Conservation (phyloP, 2,888 invertebrate species). For the Trissolcus japonicus region DNA sequence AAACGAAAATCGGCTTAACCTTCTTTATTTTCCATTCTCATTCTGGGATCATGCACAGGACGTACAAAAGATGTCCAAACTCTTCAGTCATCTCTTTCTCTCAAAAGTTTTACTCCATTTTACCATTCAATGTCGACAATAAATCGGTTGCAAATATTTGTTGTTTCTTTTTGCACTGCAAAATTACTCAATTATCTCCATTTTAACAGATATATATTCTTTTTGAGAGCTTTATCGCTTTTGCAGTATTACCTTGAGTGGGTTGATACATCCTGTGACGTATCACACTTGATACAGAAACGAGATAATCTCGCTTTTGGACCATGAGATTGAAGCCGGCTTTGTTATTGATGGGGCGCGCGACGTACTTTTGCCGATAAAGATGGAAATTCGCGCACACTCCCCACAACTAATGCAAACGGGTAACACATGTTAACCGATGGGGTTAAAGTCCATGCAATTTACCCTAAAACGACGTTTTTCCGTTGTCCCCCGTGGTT, state of each 20-base stretch:
- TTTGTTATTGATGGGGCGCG: conserved; percentile 51
- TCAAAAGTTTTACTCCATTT: no score
- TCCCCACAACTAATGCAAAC: conserved; percentile 57
- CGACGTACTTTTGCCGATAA: conserved; percentile 64
- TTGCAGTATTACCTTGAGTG: no score
- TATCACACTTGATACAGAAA: no score
- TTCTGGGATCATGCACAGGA: no score
- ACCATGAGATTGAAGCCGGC: conserved; percentile 33
- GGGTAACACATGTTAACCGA: conserved; percentile 64
- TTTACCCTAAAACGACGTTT: conserved; percentile 73
- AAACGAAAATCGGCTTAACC: conserved; percentile 63
- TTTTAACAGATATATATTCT: no score
- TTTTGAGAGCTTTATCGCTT: no score
- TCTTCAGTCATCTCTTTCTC: neutral
- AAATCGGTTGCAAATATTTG: no score
- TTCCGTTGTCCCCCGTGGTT: conserved; percentile 61
- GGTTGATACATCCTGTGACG: no score
- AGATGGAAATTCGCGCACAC: conserved; percentile 68
- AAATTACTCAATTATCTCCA: no score
- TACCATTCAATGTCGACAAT: no score
- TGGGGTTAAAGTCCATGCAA: conserved; percentile 64
- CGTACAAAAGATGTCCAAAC: conserved; percentile 18
- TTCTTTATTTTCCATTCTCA: conserved; percentile 21
- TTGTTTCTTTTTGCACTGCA: no score
- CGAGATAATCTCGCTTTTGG: conserved; percentile 37